Conservation (phyloP, 2,113 vertebrate genomes). For the Clarias macrocephalus region DNA sequence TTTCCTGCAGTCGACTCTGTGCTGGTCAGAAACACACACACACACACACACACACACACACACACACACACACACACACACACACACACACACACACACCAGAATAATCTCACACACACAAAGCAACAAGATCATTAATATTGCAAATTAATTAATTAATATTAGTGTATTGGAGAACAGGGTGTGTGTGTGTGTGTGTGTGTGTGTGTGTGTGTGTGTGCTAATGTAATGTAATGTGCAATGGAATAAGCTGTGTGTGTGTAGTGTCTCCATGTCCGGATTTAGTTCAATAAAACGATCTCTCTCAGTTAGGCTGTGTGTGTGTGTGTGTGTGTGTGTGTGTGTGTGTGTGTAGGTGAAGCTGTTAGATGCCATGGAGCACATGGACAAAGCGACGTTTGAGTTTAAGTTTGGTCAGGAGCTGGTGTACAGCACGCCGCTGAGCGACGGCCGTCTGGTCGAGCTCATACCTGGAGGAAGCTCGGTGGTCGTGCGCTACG, state of each 20-base stretch:
- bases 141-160: neutral
- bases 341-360: slow-evolving; percentile 79
- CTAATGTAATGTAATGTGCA: no score
- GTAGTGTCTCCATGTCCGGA: neutral
- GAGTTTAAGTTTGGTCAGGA: slow-evolving; percentile 96
- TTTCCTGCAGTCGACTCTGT: slow-evolving; percentile 93
- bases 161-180: neutral
- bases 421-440: slow-evolving; percentile 88
- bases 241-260: neutral
- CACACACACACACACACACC: neutral
- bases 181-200: neutral
- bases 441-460: slow-evolving; percentile 85
- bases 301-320: neutral
- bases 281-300: neutral
- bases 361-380: slow-evolving; percentile 93
- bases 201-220: no score
- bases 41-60: no score
- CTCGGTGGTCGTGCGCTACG: slow-evolving; percentile 79
- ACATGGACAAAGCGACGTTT: slow-evolving; percentile 92
- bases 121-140: neutral
- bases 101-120: neutral
- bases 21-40: slow-evolving; percentile 77
- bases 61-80: slow-evolving; percentile 56
- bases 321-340: slow-evolving; percentile 5
- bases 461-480: slow-evolving; percentile 87